Evolutionary conservation across 2,888 invertebrate species (phyloP), one percentile per base, ranked within the genome.

Genomic region (Diogma glabrata): DNA sequence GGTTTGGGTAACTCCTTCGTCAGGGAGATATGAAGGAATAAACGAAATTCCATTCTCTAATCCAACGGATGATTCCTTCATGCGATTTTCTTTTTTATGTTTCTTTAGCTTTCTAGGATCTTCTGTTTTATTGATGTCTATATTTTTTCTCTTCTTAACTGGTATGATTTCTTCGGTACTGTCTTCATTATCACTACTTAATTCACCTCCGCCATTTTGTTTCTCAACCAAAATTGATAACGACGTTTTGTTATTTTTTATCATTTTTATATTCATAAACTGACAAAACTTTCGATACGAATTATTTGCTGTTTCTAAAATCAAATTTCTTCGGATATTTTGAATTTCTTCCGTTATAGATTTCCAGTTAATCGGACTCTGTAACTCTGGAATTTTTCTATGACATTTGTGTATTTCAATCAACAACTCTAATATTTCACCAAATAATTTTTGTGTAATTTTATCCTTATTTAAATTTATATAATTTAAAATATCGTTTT

Each of bases 401-500:
- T 43, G 43, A 14, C 20, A 43, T 43, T 43, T 43, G 23, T 6
- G 12, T 43, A 43, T 43, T 22, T 43, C 43, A 14, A 43, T 22
- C 6, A 43, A 14, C 14, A 43, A 22, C 10, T 43, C 43, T 7
- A 43, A 23, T 22, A 43, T 43, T 43, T 43, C 43, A 4, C 43
- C 43, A 22, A 43, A 43, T 12, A 43, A 17, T 43, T 43, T 43
- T 22, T 20, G 43, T 22, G 43, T 43, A 14, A 43, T n/a, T n/a
- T 43, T 43, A 8, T n/a, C 14, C 23, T 43, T 14, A 23, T n/a
- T 2, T 3, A 23, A 43, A 22, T 9, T n/a, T 22, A 43, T 22
- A 22, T 22, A 43, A 7, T 2, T 9, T 20, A 43, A n/a, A 14
- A 43, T 14, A 12, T 23, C 22, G 10, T 56, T 58, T 54, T 63